Conservation (phyloP, 2,888 invertebrate genomes). For the Hyposoter didymator region DNA sequence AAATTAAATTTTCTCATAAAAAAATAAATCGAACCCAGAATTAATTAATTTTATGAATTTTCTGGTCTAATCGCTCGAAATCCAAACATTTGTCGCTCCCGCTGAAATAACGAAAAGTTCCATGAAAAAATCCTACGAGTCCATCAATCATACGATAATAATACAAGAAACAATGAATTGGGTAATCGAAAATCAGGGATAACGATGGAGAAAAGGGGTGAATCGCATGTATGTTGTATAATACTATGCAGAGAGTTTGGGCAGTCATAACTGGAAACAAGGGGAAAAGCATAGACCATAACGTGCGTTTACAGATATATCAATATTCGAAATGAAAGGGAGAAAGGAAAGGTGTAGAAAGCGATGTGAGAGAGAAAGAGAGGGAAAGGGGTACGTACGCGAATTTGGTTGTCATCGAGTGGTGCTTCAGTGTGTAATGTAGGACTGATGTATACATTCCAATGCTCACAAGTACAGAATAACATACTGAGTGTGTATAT, state of each 20-base stretch:
- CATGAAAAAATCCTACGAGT: conserved; percentile 14
- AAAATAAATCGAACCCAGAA: not conserved
- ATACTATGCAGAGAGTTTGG: conserved; percentile 41
- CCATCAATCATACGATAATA: conserved; percentile 54
- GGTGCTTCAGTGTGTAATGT: conserved; percentile 58
- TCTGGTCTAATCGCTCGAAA: not conserved
- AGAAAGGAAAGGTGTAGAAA: conserved; percentile 57
- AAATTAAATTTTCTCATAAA: not conserved
- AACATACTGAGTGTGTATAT: conserved; percentile 57
- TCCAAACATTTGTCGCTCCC: not conserved
- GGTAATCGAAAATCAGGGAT: conserved; percentile 60
- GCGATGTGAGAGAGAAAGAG: conserved; percentile 31
- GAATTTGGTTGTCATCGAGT: conserved; percentile 67
- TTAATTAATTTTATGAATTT: not conserved
- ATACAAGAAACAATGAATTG: conserved; percentile 59
- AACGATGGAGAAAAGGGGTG: conserved; percentile 60
- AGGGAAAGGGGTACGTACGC: conserved; percentile 32
- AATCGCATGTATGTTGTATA: conserved; percentile 46
- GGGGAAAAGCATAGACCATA: conserved; percentile 36
- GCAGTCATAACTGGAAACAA: conserved; percentile 58
- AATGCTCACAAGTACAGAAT: conserved; percentile 67
- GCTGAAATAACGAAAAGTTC: not conserved
- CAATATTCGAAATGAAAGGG: conserved; percentile 55
- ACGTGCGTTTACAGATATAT: conserved; percentile 42
- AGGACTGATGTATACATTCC: conserved; percentile 68